These are phyloP conservation scores for Tragelaphus scriptus DNA, from an alignment of 2,113 vertebrate genomes.

Conservation along the genomic window DNA sequence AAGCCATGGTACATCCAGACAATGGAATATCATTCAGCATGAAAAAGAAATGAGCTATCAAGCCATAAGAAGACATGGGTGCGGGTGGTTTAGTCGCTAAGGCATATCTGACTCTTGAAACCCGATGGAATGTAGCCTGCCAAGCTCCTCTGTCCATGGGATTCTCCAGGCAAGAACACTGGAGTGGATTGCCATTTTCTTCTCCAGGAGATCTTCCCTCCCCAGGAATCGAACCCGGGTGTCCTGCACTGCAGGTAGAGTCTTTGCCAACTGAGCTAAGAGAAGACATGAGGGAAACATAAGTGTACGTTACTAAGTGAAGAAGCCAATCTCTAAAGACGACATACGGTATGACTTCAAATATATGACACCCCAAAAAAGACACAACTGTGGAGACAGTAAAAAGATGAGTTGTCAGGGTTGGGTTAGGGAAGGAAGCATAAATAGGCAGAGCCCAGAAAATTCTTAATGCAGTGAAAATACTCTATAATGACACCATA, in stretches of 20 bases:
- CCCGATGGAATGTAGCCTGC: not conserved
- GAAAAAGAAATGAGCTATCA: not conserved
- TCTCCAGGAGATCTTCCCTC: not conserved
- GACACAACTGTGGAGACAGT: not conserved
- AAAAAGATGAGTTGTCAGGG: not conserved
- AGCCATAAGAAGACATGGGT: not conserved
- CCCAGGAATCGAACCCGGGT: fast-evolving
- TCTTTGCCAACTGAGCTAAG: not conserved
- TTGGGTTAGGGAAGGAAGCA: not conserved
- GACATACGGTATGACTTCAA: not conserved
- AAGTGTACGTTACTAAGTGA: not conserved
- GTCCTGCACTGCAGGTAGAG: not conserved
- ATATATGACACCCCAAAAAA: not conserved
- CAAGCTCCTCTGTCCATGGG: not conserved
- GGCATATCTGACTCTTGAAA: fast-evolving
- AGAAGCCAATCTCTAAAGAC: not conserved
- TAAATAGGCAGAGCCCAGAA: not conserved
- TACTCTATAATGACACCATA: not conserved
- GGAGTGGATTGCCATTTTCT: not conserved
- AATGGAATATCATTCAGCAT: not conserved
- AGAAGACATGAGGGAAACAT: not conserved
- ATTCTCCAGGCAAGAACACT: not conserved
- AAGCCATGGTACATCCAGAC: not conserved
- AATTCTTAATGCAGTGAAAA: not conserved
- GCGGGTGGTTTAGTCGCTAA: not conserved